These are phyloP conservation scores for Panurus biarmicus DNA, from an alignment of 2,113 vertebrate species.

Conservation along the genomic window DNA sequence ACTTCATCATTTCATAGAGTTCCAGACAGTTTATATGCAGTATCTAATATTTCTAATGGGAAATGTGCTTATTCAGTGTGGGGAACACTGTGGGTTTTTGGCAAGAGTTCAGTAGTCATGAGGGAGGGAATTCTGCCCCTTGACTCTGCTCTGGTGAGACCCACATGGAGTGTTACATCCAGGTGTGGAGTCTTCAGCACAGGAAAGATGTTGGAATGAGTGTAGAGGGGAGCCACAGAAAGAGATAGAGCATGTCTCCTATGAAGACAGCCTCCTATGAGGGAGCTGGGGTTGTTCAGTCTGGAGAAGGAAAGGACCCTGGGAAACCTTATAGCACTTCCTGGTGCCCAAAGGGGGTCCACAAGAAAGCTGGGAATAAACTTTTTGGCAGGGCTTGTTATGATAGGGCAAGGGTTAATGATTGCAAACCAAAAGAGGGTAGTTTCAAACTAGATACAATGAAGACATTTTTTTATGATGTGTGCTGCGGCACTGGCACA, in stretches of 20 bases:
- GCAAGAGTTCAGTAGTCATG: background rate
- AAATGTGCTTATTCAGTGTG: background rate
- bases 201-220: background rate
- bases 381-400: background rate
- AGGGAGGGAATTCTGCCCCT: background rate
- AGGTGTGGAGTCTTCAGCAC: background rate
- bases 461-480: background rate
- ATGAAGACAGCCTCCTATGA: background rate
- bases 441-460: background rate
- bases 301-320: background rate
- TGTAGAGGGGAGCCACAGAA: background rate
- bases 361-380: background rate
- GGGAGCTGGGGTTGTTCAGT: background rate
- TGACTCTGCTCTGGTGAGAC: background rate
- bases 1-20: background rate
- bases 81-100: background rate
- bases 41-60: background rate
- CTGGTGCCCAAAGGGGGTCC: background rate
- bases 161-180: background rate
- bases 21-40: background rate
- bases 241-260: background rate
- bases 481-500: accelerated
- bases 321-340: background rate
- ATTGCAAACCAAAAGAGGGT: background rate
- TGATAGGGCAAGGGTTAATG: accelerated